Percentiles rank a stretch among this genome's conserved stretches.
These are phyloP conservation scores for Rotaria macrura DNA, from an alignment of 2,888 invertebrate genomes.

Conservation along the genomic window DNA sequence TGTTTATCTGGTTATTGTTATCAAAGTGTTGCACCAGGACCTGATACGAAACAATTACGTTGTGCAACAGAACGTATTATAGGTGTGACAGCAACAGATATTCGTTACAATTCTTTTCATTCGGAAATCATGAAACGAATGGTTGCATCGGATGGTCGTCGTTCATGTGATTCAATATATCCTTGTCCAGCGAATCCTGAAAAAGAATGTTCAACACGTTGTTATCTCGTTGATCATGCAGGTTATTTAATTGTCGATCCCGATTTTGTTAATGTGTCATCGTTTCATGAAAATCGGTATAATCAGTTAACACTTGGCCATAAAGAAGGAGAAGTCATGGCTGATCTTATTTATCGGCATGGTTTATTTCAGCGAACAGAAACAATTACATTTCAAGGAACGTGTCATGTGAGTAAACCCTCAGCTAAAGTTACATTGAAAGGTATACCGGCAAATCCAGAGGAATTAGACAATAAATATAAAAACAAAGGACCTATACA, in stretches of 20 bases:
- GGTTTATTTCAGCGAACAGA: slow-evolving; percentile 47
- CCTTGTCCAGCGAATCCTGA: slow-evolving; percentile 45
- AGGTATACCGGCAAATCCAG: slow-evolving; percentile 50
- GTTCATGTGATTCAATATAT: slow-evolving; percentile 47
- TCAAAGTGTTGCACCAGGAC: slow-evolving; percentile 43
- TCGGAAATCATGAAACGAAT: slow-evolving; percentile 48
- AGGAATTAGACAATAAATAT: slow-evolving; percentile 49
- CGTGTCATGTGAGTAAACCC: slow-evolving; percentile 47
- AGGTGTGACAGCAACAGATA: slow-evolving; percentile 50
- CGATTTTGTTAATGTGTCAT: slow-evolving; percentile 47
- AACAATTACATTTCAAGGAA: slow-evolving; percentile 49
- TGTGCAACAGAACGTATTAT: slow-evolving; percentile 51
- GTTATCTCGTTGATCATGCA: slow-evolving; percentile 49
- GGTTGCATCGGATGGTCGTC: slow-evolving; percentile 44
- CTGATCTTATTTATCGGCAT: slow-evolving; percentile 49
- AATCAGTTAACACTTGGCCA: slow-evolving; percentile 48
- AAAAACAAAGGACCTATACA: slow-evolving; percentile 50
- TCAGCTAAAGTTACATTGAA: slow-evolving; percentile 48
- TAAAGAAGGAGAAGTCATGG: slow-evolving; percentile 52
- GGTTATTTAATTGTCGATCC: slow-evolving; percentile 50
- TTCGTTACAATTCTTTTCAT: slow-evolving; percentile 50
- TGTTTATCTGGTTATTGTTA: slow-evolving; percentile 43
- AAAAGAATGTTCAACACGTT: slow-evolving; percentile 45
- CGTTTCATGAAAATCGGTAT: slow-evolving; percentile 48
- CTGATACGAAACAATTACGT: slow-evolving; percentile 40